Conservation (phyloP, 2,113 vertebrate genomes). For the Pseudonaja textilis region DNA sequence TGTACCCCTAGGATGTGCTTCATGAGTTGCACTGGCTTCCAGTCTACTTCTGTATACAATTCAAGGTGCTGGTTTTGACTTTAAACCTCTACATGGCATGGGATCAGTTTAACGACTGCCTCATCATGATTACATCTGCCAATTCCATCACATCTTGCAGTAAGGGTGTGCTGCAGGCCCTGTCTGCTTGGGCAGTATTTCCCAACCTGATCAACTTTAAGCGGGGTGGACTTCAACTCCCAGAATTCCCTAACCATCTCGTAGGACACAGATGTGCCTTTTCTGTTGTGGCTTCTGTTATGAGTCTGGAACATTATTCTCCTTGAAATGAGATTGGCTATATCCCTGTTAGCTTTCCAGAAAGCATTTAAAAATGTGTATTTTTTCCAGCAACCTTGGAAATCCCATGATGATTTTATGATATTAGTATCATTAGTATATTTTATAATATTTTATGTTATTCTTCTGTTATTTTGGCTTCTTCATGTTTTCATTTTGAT, state of each 20-base stretch:
- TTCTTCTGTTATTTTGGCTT: neutral
- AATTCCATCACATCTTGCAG: neutral
- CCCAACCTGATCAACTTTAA: too few relatives aligned
- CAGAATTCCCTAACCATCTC: too few relatives aligned
- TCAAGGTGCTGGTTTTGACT: neutral
- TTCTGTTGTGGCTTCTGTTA: too few relatives aligned
- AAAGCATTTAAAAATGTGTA: neutral
- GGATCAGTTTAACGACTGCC: neutral
- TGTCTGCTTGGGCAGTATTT: neutral
- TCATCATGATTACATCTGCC: neutral
- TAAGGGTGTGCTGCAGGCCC: neutral
- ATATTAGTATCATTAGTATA: neutral
- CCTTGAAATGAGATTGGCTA: too few relatives aligned
- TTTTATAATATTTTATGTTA: neutral
- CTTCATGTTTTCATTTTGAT: neutral
- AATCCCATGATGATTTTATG: neutral
- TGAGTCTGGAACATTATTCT: too few relatives aligned
- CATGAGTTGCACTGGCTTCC: neutral
- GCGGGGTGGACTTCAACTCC: too few relatives aligned
- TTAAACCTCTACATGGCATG: neutral
- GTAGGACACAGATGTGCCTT: too few relatives aligned
- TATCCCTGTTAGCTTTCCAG: too few relatives aligned
- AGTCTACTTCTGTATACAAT: neutral
- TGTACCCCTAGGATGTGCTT: neutral
- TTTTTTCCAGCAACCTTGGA: neutral